Conservation (phyloP, 2,113 vertebrate species). For the Oncorhynchus gorbuscha region DNA sequence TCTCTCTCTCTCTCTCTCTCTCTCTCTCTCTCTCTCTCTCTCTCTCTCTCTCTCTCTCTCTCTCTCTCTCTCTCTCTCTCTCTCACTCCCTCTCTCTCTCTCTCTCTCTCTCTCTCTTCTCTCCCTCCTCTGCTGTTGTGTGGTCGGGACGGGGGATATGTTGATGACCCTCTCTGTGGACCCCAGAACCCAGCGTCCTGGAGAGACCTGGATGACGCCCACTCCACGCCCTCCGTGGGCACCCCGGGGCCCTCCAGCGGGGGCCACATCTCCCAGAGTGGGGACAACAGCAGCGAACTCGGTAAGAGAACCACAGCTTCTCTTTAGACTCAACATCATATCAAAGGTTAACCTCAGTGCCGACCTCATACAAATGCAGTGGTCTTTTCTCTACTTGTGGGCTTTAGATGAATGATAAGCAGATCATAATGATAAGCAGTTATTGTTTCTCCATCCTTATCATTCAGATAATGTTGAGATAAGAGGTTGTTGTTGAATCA, state of each 20-base stretch:
- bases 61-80: no score
- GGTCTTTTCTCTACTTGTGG: not conserved
- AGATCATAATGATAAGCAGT: not conserved
- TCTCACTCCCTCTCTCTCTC: no score
- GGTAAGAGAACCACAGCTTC: slow-evolving; percentile 78
- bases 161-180: slow-evolving; percentile 55
- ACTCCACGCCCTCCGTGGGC: slow-evolving; percentile 92
- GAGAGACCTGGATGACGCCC: slow-evolving; percentile 93
- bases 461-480: not conserved
- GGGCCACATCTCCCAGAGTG: slow-evolving; percentile 93
- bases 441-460: not conserved
- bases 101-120: slow-evolving; percentile 11
- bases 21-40: no score
- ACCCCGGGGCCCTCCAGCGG: slow-evolving; percentile 96
- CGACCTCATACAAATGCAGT: slow-evolving; percentile 26
- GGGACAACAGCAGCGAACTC: slow-evolving; percentile 96
- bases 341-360: slow-evolving; percentile 39
- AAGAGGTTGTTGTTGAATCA: not conserved
- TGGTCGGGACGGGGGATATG: slow-evolving; percentile 21
- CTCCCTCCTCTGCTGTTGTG: slow-evolving; percentile 45
- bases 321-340: slow-evolving; percentile 26
- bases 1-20: not conserved
- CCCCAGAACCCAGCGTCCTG: slow-evolving; percentile 82
- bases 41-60: no score
- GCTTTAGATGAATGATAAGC: not conserved